These are phyloP conservation scores for Cavia aperea DNA, from an alignment of 2,113 vertebrate species.

Conservation along the genomic window DNA sequence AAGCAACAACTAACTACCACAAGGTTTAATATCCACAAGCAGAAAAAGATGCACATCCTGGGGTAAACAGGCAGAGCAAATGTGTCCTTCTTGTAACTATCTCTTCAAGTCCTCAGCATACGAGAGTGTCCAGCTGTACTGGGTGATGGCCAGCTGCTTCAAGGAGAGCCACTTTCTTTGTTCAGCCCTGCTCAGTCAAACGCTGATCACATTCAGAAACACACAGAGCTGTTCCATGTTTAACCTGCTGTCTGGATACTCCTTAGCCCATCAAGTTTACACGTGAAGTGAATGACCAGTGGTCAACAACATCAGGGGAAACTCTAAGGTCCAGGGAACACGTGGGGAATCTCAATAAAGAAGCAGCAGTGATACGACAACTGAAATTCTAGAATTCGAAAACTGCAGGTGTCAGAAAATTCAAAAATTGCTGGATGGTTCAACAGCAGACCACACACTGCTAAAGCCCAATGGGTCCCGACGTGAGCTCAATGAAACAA, in stretches of 20 bases:
- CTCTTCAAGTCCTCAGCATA: neutral
- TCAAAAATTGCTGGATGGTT: neutral
- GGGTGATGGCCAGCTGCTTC: neutral
- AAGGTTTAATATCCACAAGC: neutral
- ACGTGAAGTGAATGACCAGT: neutral
- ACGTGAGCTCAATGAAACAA: neutral
- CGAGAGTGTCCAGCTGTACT: neutral
- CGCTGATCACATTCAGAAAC: neutral
- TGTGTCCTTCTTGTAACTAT: neutral
- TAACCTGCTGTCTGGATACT: neutral
- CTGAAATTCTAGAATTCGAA: neutral
- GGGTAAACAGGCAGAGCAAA: neutral
- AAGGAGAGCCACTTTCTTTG: neutral
- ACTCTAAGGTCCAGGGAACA: neutral
- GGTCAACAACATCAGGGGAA: neutral
- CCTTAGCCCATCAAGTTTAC: neutral
- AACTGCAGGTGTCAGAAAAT: neutral
- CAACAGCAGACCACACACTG: neutral
- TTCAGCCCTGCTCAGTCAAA: neutral
- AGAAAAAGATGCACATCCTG: neutral
- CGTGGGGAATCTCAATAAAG: neutral
- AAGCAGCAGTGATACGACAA: neutral
- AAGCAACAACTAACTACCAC: neutral
- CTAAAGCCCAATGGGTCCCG: neutral
- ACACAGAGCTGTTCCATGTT: neutral